Evolutionary conservation across 2,888 invertebrate genomes (phyloP).

Genomic region (Andrena camellia): DNA sequence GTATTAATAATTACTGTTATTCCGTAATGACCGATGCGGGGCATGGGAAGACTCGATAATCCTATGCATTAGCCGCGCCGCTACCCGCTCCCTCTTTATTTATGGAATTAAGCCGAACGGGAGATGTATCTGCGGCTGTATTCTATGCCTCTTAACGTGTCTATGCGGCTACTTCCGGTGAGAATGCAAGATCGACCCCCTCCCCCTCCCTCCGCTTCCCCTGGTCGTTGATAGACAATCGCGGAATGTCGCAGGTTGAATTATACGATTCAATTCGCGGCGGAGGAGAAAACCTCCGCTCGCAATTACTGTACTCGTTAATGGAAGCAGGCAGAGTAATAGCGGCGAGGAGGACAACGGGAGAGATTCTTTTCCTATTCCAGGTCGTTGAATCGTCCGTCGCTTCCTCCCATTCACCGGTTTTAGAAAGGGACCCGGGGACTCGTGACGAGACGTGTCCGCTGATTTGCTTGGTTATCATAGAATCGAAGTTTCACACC

Average conservation of each 20-base stretch:
- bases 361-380: slow-evolving; percentile 69
- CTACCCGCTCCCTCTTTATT: slow-evolving; percentile 77
- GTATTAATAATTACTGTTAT: slow-evolving; percentile 85
- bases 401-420: slow-evolving; percentile 56
- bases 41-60: slow-evolving; percentile 85
- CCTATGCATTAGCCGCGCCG: slow-evolving; percentile 82
- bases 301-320: slow-evolving; percentile 73
- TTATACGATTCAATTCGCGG: slow-evolving; percentile 72
- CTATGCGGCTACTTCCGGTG: slow-evolving; percentile 71
- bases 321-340: slow-evolving; percentile 68
- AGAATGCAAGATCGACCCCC: slow-evolving; percentile 73
- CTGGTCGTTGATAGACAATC: slow-evolving; percentile 69
- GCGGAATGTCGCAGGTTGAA: slow-evolving; percentile 70
- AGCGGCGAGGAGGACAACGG: slow-evolving; percentile 66
- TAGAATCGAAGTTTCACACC: not conserved
- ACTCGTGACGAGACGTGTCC: not conserved
- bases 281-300: slow-evolving; percentile 63
- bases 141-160: slow-evolving; percentile 74
- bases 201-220: not conserved
- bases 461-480: slow-evolving; percentile 4
- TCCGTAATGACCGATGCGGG: slow-evolving; percentile 84
- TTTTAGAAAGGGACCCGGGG: slow-evolving; percentile 14
- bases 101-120: slow-evolving; percentile 78
- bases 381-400: slow-evolving; percentile 63
- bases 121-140: slow-evolving; percentile 78